Evolutionary conservation across 2,113 vertebrate species (phyloP).

Genomic region (Redunca redunca): DNA sequence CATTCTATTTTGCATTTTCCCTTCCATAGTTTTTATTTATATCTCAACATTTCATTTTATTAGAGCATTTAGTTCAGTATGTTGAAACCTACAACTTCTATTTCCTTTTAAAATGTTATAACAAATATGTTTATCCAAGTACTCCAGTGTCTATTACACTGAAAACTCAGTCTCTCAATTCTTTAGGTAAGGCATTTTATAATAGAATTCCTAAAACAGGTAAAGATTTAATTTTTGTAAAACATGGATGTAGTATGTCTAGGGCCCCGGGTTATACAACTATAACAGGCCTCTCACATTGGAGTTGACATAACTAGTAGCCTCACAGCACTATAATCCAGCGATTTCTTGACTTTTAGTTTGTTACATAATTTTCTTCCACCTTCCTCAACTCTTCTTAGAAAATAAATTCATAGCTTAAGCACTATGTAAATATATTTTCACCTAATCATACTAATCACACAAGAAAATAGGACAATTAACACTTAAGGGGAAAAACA

Average conservation of each 20-base stretch:
- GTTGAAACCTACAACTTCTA: neutral
- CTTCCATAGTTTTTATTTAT: neutral
- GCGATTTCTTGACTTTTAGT: neutral
- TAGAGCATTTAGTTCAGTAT: neutral
- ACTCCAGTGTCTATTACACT: neutral
- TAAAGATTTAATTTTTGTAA: neutral
- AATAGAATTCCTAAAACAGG: neutral
- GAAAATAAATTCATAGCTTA: neutral
- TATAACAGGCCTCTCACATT: neutral
- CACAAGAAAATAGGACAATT: neutral
- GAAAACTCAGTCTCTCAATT: neutral
- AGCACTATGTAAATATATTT: neutral
- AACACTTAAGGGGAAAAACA: neutral
- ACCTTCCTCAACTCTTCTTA: neutral
- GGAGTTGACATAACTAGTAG: neutral
- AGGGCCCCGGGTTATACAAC: fast-evolving
- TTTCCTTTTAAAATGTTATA: neutral
- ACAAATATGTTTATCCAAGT: neutral
- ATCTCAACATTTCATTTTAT: neutral
- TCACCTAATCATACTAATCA: neutral
- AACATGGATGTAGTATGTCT: neutral
- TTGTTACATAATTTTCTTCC: neutral
- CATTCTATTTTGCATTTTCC: neutral
- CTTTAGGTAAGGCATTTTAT: neutral
- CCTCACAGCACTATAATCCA: neutral